These are phyloP conservation scores for Alethe castanea DNA, from an alignment of 2,113 vertebrate species.

Conservation along the genomic window DNA sequence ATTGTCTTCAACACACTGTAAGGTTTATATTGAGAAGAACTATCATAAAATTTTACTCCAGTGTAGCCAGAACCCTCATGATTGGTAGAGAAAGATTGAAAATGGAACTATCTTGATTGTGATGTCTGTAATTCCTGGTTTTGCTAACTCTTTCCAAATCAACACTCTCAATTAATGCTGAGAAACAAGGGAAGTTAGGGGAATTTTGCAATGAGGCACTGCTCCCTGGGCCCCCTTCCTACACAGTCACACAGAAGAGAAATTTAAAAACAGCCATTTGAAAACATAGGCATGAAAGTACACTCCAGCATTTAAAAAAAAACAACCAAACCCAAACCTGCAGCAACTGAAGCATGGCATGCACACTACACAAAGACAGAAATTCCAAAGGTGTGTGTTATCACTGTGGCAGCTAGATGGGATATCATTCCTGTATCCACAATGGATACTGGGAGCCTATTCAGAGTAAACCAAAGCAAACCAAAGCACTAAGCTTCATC, in stretches of 20 bases:
- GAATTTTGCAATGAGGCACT: background rate
- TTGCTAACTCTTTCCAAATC: background rate
- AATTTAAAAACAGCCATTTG: background rate
- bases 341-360: background rate
- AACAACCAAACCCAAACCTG: background rate
- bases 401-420: background rate
- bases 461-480: background rate
- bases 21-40: background rate
- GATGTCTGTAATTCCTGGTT: background rate
- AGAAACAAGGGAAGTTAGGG: background rate
- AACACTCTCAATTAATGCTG: background rate
- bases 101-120: background rate
- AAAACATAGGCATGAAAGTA: background rate
- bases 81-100: background rate
- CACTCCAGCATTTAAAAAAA: background rate
- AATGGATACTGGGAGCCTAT: background rate
- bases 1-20: background rate
- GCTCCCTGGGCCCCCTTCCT: background rate
- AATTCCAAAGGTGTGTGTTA: background rate
- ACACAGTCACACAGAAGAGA: no score
- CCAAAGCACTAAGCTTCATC: background rate
- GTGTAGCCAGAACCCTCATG: background rate
- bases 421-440: background rate
- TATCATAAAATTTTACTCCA: background rate
- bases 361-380: background rate